These are phyloP conservation scores for Leptosomus discolor DNA, from an alignment of 2,113 vertebrate species.

Conservation along the genomic window DNA sequence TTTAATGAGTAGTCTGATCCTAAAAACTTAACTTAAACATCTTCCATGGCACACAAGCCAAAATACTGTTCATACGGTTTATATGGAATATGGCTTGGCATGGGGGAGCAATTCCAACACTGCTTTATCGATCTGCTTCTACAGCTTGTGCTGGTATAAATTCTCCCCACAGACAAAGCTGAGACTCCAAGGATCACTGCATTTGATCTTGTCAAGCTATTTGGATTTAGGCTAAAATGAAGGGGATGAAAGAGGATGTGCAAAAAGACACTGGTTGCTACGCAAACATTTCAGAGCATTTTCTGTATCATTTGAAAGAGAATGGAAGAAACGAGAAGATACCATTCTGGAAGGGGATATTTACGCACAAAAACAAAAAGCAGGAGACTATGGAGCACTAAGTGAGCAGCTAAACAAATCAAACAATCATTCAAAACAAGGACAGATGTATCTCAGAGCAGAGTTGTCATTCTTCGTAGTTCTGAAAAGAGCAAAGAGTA, in stretches of 20 bases:
- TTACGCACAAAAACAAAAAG: neutral
- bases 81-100: neutral
- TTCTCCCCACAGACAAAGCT: neutral
- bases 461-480: neutral
- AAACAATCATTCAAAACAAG: neutral
- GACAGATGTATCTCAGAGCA: constrained; percentile 14
- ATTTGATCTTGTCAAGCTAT: neutral
- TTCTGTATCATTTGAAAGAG: neutral
- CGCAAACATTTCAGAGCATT: neutral
- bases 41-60: neutral
- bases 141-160: neutral
- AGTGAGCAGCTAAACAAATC: constrained; percentile 10
- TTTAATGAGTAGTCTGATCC: neutral
- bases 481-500: constrained; percentile 1
- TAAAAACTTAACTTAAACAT: neutral
- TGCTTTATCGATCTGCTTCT: neutral
- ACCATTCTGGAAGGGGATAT: neutral
- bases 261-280: neutral
- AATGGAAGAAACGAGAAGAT: neutral
- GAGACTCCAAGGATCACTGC: neutral
- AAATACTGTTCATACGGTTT: neutral
- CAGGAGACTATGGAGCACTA: neutral
- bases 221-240: neutral
- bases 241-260: neutral
- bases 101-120: neutral